These are phyloP conservation scores for Sinocyclocheilus anshuiensis DNA, from an alignment of 2,113 vertebrate genomes.

Conservation along the genomic window DNA sequence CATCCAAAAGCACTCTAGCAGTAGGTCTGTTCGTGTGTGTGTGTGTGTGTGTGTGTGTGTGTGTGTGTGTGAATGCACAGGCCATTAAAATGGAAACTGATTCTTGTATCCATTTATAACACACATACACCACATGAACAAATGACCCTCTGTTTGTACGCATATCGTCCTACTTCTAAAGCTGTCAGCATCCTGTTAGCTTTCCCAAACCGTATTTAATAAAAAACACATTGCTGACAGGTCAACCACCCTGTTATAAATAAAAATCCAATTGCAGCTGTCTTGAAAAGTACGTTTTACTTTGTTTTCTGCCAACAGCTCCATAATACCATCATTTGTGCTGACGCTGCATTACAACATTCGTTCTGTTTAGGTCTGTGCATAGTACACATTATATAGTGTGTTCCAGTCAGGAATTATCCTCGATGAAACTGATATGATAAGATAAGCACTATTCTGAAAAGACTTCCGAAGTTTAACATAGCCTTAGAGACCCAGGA, in stretches of 20 bases:
- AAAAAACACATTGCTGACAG: constrained; percentile 7
- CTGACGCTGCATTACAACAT: constrained; percentile 2
- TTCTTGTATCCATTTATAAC: constrained; percentile 18
- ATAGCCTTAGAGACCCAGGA: neutral
- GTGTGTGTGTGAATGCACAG: neutral
- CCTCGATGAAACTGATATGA: neutral
- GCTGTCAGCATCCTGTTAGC: constrained; percentile 12
- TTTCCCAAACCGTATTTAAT: constrained; percentile 12
- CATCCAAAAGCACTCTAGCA: neutral
- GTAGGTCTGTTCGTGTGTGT: neutral
- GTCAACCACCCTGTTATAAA: neutral
- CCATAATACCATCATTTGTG: neutral
- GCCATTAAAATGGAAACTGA: constrained; percentile 10
- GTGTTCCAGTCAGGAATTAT: neutral
- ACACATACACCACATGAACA: constrained; percentile 17
- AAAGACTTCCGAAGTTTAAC: neutral
- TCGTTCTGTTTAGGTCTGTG: neutral
- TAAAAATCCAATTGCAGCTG: neutral
- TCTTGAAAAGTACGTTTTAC: neutral
- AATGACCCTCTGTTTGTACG: neutral
- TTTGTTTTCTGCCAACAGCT: neutral
- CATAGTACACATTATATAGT: neutral
- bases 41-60: no score
- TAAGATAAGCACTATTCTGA: neutral
- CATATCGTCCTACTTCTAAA: neutral